Percentiles rank a stretch among this genome's conserved stretches.
Evolutionary conservation across 2,797 vertebrate species (phyloP).

Genomic region (Melanotaenia pygmaea): DNA sequence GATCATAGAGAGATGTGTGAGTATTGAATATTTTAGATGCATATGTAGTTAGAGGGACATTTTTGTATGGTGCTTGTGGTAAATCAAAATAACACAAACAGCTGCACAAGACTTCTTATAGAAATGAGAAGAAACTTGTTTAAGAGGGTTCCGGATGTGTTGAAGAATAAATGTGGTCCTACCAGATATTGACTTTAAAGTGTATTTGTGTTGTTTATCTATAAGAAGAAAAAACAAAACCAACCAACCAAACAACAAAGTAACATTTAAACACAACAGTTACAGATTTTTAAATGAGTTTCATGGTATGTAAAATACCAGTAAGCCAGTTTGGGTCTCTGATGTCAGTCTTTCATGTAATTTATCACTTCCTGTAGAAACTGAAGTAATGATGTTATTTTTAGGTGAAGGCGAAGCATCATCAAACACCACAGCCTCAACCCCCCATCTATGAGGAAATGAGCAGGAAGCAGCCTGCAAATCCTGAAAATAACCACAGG

Average conservation of each 20-base stretch:
- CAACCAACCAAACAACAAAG: no score
- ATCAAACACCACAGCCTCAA: constrained; percentile 12
- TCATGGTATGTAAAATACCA: no score
- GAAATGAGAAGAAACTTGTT: no score
- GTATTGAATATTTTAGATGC: constrained; percentile 33
- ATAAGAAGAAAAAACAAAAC: no score
- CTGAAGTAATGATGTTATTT: constrained; percentile 1
- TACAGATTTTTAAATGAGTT: no score
- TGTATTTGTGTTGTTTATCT: no score
- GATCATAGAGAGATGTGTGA: constrained; percentile 64
- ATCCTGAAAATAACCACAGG: constrained; percentile 47
- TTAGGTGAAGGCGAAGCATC: constrained; percentile 47
- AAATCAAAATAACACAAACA: no score
- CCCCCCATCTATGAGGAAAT: constrained; percentile 79
- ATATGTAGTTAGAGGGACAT: not conserved
- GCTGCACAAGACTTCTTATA: no score
- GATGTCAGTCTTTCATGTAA: not conserved
- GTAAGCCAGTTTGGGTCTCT: not conserved
- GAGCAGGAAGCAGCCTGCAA: constrained; percentile 54
- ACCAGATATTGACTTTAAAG: no score
- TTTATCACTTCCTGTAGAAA: not conserved
- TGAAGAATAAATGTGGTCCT: no score
- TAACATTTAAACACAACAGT: no score
- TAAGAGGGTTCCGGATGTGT: no score
- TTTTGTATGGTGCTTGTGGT: not conserved